Evolutionary conservation across 2,797 vertebrate species (phyloP).

Genomic region (Enteromius trimaculatus): DNA sequence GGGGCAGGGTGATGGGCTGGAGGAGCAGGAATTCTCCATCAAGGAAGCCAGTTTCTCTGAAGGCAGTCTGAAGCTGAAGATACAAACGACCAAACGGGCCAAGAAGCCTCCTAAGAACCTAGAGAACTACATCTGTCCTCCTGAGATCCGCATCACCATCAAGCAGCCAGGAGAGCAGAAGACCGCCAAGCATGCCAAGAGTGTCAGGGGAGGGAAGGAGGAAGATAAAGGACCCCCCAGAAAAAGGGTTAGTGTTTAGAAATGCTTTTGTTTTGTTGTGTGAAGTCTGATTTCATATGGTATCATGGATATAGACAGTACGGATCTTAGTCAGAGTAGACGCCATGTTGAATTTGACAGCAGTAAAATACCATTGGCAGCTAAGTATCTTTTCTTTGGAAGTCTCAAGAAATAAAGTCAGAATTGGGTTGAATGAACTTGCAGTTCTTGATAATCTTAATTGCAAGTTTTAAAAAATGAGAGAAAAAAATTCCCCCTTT

Average conservation of each 20-base stretch:
- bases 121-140: conserved; percentile 99
- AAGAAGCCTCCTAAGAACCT: conserved; percentile 98
- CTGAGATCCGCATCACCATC: conserved; percentile 98
- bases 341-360: background rate
- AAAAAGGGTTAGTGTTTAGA: conserved; percentile 86
- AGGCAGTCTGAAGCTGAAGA: conserved; percentile 97
- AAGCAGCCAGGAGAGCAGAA: conserved; percentile 91
- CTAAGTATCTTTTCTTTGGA: background rate
- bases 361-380: background rate
- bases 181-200: conserved; percentile 77
- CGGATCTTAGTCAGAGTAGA: background rate
- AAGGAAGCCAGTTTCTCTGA: conserved; percentile 98
- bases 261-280: conserved; percentile 8
- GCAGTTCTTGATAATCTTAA: no score
- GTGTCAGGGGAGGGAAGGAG: conserved; percentile 82
- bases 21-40: conserved; percentile 98
- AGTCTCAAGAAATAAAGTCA: no score
- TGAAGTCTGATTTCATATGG: conserved; percentile 5
- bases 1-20: conserved; percentile 81
- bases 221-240: conserved; percentile 90
- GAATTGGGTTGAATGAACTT: no score
- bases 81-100: conserved; percentile 96
- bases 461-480: no score
- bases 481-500: no score
- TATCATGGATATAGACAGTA: background rate